Evolutionary conservation across 2,888 invertebrate species (phyloP).

Genomic region (Apamea monoglypha): DNA sequence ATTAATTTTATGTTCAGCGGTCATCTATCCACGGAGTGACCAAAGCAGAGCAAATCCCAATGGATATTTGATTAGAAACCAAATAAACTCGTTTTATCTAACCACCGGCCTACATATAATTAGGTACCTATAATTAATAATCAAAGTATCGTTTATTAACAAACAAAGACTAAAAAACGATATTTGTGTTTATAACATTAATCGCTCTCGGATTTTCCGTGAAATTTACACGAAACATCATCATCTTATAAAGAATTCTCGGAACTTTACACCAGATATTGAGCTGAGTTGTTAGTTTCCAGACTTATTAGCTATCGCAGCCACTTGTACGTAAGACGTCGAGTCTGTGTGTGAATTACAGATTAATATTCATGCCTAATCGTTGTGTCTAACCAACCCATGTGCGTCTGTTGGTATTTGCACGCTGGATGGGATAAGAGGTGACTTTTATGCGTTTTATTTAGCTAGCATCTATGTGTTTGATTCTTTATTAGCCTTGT

Average conservation of each 20-base stretch:
- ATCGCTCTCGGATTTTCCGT: slow-evolving; percentile 44
- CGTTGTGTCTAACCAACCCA: slow-evolving; percentile 35
- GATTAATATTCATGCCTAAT: slow-evolving; percentile 49
- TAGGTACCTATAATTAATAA: background rate
- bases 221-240: slow-evolving; percentile 55
- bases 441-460: slow-evolving; percentile 20
- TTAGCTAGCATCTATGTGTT: background rate
- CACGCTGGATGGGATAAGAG: slow-evolving; percentile 14
- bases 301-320: slow-evolving; percentile 46
- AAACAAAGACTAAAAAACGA: background rate
- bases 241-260: slow-evolving; percentile 45
- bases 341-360: slow-evolving; percentile 41
- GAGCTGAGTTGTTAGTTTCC: slow-evolving; percentile 42
- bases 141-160: slow-evolving; percentile 4
- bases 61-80: background rate
- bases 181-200: slow-evolving; percentile 43
- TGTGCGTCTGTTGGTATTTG: slow-evolving; percentile 16
- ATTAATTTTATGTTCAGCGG: background rate
- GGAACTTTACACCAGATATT: slow-evolving; percentile 43
- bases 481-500: background rate
- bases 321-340: slow-evolving; percentile 22
- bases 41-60: background rate
- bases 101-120: background rate
- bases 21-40: background rate
- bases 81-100: background rate